These are phyloP conservation scores for Palythoa grandis DNA, from an alignment of 92 coral and sea anemone species.

Conservation along the genomic window DNA sequence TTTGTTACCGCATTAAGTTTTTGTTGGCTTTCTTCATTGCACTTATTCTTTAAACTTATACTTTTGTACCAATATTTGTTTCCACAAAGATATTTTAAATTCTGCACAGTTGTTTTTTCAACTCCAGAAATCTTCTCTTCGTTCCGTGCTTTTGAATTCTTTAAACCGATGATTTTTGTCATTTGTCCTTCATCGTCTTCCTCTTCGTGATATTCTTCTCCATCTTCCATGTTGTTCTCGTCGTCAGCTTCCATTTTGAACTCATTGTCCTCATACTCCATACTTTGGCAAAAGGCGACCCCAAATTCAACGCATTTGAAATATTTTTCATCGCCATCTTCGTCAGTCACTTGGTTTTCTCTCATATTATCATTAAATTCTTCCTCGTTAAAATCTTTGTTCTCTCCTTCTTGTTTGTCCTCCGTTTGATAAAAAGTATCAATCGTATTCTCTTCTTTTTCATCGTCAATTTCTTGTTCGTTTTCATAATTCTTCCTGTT, in stretches of 20 bases:
- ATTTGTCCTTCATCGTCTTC: not conserved
- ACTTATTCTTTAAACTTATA: not conserved
- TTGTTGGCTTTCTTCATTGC: not conserved
- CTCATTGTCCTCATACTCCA: slow-evolving; percentile 15
- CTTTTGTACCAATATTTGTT: not conserved
- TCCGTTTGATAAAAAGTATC: slow-evolving; percentile 5
- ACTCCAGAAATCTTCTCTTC: not conserved
- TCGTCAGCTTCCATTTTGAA: slow-evolving; percentile 7
- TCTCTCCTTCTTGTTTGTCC: not conserved
- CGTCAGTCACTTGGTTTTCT: slow-evolving; percentile 13
- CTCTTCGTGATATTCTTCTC: not conserved
- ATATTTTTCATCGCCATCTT: not conserved
- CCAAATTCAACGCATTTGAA: slow-evolving; percentile 10
- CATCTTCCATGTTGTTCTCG: slow-evolving; percentile 1
- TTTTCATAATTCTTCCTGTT: not conserved
- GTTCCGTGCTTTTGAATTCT: not conserved
- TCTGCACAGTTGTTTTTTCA: not conserved
- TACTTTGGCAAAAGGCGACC: slow-evolving; percentile 9
- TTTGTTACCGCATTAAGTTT: not conserved
- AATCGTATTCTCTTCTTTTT: not conserved
- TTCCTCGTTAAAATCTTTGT: slow-evolving; percentile 19
- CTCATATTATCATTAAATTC: not conserved
- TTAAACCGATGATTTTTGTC: not conserved
- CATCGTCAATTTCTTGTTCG: not conserved
- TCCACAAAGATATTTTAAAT: slow-evolving; percentile 5